These are phyloP conservation scores for Silvanus unidentatus DNA, from an alignment of 2,888 invertebrate genomes.

Conservation along the genomic window DNA sequence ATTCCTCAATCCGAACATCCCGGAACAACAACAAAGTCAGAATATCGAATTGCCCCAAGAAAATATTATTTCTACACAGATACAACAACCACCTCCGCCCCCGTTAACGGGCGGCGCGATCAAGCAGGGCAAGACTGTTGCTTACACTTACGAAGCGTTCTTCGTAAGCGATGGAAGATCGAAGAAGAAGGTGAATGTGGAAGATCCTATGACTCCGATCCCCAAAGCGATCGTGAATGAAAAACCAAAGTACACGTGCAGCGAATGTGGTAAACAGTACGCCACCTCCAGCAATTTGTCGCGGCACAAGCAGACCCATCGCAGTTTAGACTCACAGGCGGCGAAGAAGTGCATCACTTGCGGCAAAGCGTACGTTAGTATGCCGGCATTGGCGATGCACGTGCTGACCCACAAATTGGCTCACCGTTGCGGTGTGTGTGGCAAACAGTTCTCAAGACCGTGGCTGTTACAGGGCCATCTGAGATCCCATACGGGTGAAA, in stretches of 20 bases:
- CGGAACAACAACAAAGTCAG: neutral
- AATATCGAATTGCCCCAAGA: neutral
- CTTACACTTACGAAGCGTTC: conserved; percentile 88
- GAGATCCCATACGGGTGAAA: conserved; percentile 88
- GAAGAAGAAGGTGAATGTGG: conserved; percentile 47
- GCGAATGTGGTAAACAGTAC: conserved; percentile 86
- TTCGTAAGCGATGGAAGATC: conserved; percentile 84
- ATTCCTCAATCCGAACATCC: conserved; percentile 52
- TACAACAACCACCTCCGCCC: conserved; percentile 9
- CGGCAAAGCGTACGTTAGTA: conserved; percentile 93
- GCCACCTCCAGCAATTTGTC: conserved; percentile 86
- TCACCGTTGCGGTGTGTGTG: conserved; percentile 88
- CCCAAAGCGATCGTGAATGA: conserved; percentile 30
- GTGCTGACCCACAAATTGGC: conserved; percentile 86
- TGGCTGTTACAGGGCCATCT: conserved; percentile 87
- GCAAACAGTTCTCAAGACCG: conserved; percentile 91
- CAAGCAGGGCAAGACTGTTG: conserved; percentile 63
- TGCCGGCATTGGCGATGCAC: conserved; percentile 95
- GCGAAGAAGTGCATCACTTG: conserved; percentile 94
- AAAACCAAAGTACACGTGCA: conserved; percentile 64
- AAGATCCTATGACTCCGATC: conserved; percentile 26
- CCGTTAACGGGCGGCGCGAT: conserved; percentile 1
- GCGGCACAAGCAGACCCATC: conserved; percentile 85
- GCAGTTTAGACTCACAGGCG: conserved; percentile 85
- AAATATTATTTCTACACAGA: neutral